Evolutionary conservation across 1,140 invertebrate species (phyloP).

Genomic region (Euura saliciscinereae): DNA sequence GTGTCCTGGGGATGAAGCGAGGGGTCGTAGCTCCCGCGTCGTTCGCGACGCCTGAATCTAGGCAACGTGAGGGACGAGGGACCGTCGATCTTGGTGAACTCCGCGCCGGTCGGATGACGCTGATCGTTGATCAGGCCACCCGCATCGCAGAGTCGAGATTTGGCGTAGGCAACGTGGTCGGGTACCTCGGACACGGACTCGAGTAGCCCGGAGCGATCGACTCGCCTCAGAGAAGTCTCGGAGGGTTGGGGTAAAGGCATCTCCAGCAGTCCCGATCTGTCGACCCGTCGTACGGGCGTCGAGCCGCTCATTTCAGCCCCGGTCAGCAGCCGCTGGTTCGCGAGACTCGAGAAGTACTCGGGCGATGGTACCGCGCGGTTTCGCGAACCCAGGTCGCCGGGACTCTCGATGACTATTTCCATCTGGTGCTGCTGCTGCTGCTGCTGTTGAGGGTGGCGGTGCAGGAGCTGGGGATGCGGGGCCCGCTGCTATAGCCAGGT

Average conservation of each 20-base stretch:
- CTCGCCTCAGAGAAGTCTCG: conserved; percentile 30
- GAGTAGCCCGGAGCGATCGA: conserved; percentile 42
- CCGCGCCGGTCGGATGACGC: conserved; percentile 39
- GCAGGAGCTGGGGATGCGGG: conserved; percentile 37
- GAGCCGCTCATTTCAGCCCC: conserved; percentile 30
- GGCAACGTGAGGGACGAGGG: background rate
- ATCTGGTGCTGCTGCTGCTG: conserved; percentile 41
- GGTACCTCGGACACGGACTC: conserved; percentile 51
- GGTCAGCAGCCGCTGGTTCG: conserved; percentile 13
- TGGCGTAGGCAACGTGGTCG: conserved; percentile 35
- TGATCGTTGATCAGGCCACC: conserved; percentile 24
- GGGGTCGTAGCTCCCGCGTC: background rate
- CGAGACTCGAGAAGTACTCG: conserved; percentile 27
- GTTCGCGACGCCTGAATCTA: background rate
- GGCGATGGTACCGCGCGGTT: conserved; percentile 11
- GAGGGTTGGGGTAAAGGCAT: conserved; percentile 32
- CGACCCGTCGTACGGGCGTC: conserved; percentile 44
- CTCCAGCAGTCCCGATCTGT: conserved; percentile 49
- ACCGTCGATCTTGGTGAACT: conserved; percentile 25
- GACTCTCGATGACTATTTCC: conserved; percentile 57
- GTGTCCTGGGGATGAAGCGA: background rate
- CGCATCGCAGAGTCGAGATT: conserved; percentile 4
- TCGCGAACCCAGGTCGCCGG: conserved; percentile 26
- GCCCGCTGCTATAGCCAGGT: conserved; percentile 61
- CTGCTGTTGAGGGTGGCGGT: conserved; percentile 6